phyloP scores from a whole-genome alignment of 2,888 invertebrate species.

The Noctua comes region DNA sequence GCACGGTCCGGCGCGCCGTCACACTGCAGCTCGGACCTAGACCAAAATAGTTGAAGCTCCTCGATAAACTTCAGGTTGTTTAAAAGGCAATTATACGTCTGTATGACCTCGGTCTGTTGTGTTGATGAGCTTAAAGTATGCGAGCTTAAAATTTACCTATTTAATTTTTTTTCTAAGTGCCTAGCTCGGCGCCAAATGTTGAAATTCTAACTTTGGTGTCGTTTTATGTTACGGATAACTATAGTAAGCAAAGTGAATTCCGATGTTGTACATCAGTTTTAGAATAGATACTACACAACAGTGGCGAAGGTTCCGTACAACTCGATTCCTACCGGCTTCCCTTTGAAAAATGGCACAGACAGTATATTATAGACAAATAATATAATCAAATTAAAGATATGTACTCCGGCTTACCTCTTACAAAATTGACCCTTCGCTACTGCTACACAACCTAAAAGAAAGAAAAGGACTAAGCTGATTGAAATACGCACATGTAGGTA shows the following conservation, averaged over 20 bases:
- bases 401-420: no score
- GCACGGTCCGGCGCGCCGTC: slow-evolving; percentile 71
- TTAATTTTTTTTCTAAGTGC: background rate
- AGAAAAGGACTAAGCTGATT: background rate
- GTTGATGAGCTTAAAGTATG: background rate
- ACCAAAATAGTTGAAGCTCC: slow-evolving; percentile 67
- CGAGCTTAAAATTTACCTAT: background rate
- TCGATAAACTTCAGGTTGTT: slow-evolving; percentile 39
- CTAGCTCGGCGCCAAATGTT: background rate
- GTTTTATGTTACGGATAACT: background rate
- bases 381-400: no score
- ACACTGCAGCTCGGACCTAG: slow-evolving; percentile 61
- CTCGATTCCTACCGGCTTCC: no score
- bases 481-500: background rate
- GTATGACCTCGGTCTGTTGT: background rate
- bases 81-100: slow-evolving; percentile 23
- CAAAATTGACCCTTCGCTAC: no score
- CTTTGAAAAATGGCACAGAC: no score
- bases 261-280: background rate
- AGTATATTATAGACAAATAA: no score
- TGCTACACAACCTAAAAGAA: no score
- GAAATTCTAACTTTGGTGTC: background rate
- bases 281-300: background rate
- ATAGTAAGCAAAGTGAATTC: background rate
- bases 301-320: no score